Evolutionary conservation across 2,797 vertebrate genomes (phyloP).

Genomic region (Cyprinella venusta): DNA sequence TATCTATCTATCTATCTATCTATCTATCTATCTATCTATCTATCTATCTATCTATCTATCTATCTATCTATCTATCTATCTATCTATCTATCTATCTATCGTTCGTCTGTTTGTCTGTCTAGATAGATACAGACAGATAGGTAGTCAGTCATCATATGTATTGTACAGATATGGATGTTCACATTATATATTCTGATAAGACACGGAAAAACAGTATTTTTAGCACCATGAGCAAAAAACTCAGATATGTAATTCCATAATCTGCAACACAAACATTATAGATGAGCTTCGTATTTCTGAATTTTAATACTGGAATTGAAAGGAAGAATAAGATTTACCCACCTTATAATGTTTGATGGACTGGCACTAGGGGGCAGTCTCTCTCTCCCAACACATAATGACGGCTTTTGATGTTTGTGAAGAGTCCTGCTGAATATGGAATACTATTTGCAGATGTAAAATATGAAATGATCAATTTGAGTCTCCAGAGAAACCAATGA

Average conservation of each 20-base stretch:
- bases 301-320: neutral
- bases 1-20: too few relatives aligned
- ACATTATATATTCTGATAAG: neutral
- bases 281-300: neutral
- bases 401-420: neutral
- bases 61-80: conserved; percentile 1
- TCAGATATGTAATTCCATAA: neutral
- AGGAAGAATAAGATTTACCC: neutral
- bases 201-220: neutral
- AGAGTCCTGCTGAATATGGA: conserved; percentile 27
- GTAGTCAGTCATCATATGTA: too few relatives aligned
- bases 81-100: neutral
- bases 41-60: neutral
- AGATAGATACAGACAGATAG: too few relatives aligned
- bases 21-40: neutral
- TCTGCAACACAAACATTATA: neutral
- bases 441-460: conserved; percentile 50
- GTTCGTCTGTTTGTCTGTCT: too few relatives aligned
- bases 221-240: too few relatives aligned
- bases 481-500: conserved; percentile 41
- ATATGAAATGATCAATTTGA: conserved; percentile 57
- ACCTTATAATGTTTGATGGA: neutral
- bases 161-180: neutral
- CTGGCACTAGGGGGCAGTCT: conserved; percentile 57
- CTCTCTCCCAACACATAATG: conserved; percentile 13